phyloP scores from a whole-genome alignment of 1,140 invertebrate species.

The Ctenoplectra terminalis region DNA sequence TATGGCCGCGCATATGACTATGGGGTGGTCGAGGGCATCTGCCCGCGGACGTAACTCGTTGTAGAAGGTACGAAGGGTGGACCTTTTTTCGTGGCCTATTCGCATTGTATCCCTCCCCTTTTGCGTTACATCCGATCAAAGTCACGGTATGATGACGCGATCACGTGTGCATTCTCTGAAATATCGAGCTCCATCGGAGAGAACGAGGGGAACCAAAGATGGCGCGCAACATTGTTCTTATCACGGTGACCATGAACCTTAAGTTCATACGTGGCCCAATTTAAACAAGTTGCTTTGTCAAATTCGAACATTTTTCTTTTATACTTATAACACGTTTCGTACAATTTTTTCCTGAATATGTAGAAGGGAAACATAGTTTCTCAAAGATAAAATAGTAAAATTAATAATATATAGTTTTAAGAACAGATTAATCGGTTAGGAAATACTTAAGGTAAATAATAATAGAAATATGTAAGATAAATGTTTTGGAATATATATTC shows the following conservation, averaged over 20 bases:
- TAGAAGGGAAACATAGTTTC: too few species aligned
- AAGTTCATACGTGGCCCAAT: not conserved
- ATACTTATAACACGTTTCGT: too few species aligned
- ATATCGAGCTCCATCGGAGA: not conserved
- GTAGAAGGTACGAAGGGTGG: slow-evolving; percentile 65
- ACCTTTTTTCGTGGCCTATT: slow-evolving; percentile 52
- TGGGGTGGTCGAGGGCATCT: slow-evolving; percentile 63
- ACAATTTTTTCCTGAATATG: too few species aligned
- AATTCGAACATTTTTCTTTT: too few species aligned
- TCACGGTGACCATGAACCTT: not conserved
- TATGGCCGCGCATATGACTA: slow-evolving; percentile 46
- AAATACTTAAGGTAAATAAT: too few species aligned
- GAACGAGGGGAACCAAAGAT: not conserved
- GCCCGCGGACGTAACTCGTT: slow-evolving; percentile 61
- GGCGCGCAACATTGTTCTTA: not conserved
- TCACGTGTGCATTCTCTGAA: slow-evolving; percentile 22
- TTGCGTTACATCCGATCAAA: slow-evolving; percentile 40
- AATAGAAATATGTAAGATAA: too few species aligned
- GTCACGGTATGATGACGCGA: slow-evolving; percentile 40
- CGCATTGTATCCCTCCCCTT: slow-evolving; percentile 56
- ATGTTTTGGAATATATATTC: too few species aligned
- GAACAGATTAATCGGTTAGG: too few species aligned
- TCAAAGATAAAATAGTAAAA: too few species aligned
- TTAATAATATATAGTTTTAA: too few species aligned
- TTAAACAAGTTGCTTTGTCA: too few species aligned